Base-by-base conservation (phyloP, 2,888 invertebrate species). In the Artemia sinica region DNA sequence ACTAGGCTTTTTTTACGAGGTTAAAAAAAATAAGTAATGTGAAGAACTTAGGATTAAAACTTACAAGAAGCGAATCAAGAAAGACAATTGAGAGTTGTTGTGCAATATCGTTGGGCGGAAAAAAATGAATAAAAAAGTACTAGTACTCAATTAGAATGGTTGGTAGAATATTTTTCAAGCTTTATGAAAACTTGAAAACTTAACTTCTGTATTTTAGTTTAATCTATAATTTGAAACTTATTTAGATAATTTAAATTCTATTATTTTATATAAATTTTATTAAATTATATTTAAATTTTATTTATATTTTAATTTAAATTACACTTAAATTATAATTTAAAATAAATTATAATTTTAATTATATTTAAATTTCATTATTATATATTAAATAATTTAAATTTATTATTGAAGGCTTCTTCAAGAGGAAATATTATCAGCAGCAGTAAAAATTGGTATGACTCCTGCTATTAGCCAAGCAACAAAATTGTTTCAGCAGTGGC, bases 401-500 rank as follows among this genome's bases (percentile, higher is more conserved):
- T 67, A 13, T 70, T 41, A 69, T 73, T 70, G 18, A 72, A 89
- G 89, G 72, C 83, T 88, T 76, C 78, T 90, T 71, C 83, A 88
- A 70, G 84, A 85, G 6, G 83, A 86, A 6, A 81, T 91, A 1
- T 77, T 90, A 10, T 83, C 84, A 1, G 84, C 86, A 0, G 89
- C 89, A 0, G 84, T 89, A 58, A 81, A 85, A 70, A 83, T 86
- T 77, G 86, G 86, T 73, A 82, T 88, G 71, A 82, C 84, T 13
- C 81, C 82, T 12, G 85, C 87, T 0, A 85, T 89, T 0, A 81
- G 83, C 65, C 84, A 85, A 73, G 89, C 89, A 0, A 83, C 83
- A 72, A 77, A 79, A 50, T 78, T 85, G 51, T 91, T 89, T 76
- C 81, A 85, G 69, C 81, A 82, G 7, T 91, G 90, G 90, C 84